phyloP scores from a whole-genome alignment of 1,140 invertebrate species.

The Daktulosphaira vitifoliae region DNA sequence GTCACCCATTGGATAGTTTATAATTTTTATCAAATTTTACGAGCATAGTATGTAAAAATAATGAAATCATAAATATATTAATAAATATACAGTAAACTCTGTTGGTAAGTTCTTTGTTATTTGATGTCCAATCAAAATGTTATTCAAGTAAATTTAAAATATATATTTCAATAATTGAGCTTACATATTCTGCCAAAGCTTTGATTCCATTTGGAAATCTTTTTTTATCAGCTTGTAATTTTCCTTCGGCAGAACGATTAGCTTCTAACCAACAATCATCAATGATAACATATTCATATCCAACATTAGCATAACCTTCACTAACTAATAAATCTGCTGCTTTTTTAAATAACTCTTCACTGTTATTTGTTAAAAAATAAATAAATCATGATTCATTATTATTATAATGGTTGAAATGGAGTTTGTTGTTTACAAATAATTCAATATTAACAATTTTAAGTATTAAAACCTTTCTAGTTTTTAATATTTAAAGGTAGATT shows the following conservation, averaged over 20 bases:
- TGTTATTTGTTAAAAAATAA: conserved; percentile 37
- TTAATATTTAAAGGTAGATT: no score
- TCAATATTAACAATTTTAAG: neutral
- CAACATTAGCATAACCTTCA: conserved; percentile 51
- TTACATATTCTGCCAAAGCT: conserved; percentile 52
- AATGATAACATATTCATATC: conserved; percentile 53
- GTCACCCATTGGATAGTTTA: no score
- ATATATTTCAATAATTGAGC: conserved; percentile 36
- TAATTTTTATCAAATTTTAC: no score
- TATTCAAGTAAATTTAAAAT: neutral
- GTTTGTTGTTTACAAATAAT: neutral
- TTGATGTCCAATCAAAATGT: neutral
- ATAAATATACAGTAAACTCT: no score
- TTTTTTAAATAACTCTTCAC: conserved; percentile 50
- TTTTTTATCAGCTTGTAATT: conserved; percentile 48
- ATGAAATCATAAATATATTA: no score
- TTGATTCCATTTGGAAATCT: conserved; percentile 56
- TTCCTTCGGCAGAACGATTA: conserved; percentile 45
- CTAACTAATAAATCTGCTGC: conserved; percentile 50
- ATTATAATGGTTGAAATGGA: no score
- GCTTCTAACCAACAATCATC: conserved; percentile 55
- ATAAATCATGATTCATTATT: no score
- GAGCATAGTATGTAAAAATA: no score
- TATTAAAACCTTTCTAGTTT: no score
- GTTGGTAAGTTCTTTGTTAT: conserved; percentile 51